These are phyloP conservation scores for Brachypalpus laphriformis DNA, from an alignment of 2,888 invertebrate species.

Conservation along the genomic window DNA sequence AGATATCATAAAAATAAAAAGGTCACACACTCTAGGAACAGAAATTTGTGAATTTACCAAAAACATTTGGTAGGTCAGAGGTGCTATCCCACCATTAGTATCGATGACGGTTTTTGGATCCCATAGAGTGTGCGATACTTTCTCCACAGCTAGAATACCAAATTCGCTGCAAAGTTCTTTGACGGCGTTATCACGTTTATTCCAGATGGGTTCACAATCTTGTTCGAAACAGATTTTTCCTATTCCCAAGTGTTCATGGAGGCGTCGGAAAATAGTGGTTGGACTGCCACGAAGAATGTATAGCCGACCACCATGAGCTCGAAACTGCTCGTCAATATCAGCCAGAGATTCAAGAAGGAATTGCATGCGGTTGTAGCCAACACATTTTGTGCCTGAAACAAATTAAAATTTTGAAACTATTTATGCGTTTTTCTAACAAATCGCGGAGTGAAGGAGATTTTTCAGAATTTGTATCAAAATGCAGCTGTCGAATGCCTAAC, in stretches of 20 bases:
- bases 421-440: too few relatives aligned
- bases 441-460: too few relatives aligned
- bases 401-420: background rate
- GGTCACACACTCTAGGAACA: background rate
- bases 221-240: slow-evolving; percentile 85
- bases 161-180: slow-evolving; percentile 84
- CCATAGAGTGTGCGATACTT: slow-evolving; percentile 89
- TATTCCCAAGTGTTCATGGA: slow-evolving; percentile 86
- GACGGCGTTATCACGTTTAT: slow-evolving; percentile 85
- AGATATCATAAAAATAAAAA: slow-evolving; percentile 31
- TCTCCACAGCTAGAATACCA: slow-evolving; percentile 85
- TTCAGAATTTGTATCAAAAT: too few relatives aligned
- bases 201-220: slow-evolving; percentile 90
- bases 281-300: slow-evolving; percentile 86
- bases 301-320: slow-evolving; percentile 84
- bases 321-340: slow-evolving; percentile 86
- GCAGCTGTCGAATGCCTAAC: too few relatives aligned
- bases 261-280: slow-evolving; percentile 84
- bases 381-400: slow-evolving; percentile 85
- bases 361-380: slow-evolving; percentile 88
- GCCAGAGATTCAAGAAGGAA: slow-evolving; percentile 87
- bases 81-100: slow-evolving; percentile 88
- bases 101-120: slow-evolving; percentile 86
- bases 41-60: slow-evolving; percentile 83
- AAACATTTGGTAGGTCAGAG: slow-evolving; percentile 89